These are phyloP conservation scores for Mus minutoides DNA, from an alignment of 2,797 vertebrate genomes.

Conservation along the genomic window DNA sequence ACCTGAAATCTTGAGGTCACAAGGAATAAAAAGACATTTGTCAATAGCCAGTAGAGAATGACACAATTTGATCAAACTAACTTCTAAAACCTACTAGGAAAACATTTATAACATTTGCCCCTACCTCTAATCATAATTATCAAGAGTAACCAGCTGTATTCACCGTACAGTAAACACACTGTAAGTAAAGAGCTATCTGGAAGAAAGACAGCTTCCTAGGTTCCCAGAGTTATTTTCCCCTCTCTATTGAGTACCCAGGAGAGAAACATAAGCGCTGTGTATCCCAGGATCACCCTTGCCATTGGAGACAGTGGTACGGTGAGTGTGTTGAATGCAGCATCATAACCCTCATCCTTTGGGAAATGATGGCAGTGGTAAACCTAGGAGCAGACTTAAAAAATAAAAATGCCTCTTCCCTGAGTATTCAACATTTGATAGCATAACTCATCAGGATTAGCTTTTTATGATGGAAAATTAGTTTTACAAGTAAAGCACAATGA, in stretches of 20 bases:
- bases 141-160: background rate
- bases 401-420: background rate
- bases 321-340: background rate
- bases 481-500: constrained; percentile 11
- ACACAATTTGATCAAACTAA: background rate
- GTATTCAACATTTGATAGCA: background rate
- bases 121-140: background rate
- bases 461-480: background rate
- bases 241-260: background rate
- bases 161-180: background rate
- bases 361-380: background rate
- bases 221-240: background rate
- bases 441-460: background rate
- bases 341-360: background rate
- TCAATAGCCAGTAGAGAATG: constrained; percentile 17
- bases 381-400: background rate
- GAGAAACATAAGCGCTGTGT: background rate
- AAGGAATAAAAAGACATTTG: background rate
- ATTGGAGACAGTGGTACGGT: background rate
- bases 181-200: background rate
- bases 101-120: background rate
- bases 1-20: background rate
- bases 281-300: background rate
- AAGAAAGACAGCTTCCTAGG: background rate
- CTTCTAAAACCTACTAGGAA: background rate